A percentile compares a stretch with the other conserved stretches of the same genome.
Evolutionary conservation across 1,140 invertebrate species (phyloP).

Genomic region (Lucilia cuprina): DNA sequence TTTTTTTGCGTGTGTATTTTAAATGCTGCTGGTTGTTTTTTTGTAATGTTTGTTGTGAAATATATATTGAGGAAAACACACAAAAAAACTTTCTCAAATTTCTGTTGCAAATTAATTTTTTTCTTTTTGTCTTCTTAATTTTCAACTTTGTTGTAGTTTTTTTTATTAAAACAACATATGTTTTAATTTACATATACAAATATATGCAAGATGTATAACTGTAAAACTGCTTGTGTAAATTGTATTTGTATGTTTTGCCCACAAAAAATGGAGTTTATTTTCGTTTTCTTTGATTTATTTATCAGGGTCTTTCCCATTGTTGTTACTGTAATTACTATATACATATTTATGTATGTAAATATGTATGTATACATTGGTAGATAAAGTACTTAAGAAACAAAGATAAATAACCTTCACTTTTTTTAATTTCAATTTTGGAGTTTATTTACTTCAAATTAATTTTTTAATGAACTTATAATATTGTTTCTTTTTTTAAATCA

Average conservation of each 20-base stretch:
- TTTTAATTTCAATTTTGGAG: not conserved
- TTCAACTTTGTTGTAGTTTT: not conserved
- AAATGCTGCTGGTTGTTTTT: not conserved
- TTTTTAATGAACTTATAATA: not conserved
- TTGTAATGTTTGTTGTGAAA: not conserved
- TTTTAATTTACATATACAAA: not conserved
- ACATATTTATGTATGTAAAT: not conserved
- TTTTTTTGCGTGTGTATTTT: not conserved
- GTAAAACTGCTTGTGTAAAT: not conserved
- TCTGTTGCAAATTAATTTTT: constrained; percentile 2
- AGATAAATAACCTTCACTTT: constrained; percentile 33
- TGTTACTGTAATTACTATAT: not conserved
- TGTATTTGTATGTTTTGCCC: not conserved
- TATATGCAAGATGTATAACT: not conserved
- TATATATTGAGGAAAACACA: not conserved
- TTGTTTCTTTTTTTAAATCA: not conserved
- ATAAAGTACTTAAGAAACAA: not conserved
- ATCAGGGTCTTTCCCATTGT: not conserved
- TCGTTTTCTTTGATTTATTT: not conserved
- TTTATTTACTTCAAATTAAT: not conserved
- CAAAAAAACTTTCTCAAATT: constrained; percentile 6
- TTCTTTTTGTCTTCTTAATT: not conserved
- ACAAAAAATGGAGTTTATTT: constrained; percentile 12
- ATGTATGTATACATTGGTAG: not conserved
- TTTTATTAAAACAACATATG: not conserved